Evolutionary conservation across 2,888 invertebrate genomes (phyloP).

Genomic region (Ennomos quercinarius): DNA sequence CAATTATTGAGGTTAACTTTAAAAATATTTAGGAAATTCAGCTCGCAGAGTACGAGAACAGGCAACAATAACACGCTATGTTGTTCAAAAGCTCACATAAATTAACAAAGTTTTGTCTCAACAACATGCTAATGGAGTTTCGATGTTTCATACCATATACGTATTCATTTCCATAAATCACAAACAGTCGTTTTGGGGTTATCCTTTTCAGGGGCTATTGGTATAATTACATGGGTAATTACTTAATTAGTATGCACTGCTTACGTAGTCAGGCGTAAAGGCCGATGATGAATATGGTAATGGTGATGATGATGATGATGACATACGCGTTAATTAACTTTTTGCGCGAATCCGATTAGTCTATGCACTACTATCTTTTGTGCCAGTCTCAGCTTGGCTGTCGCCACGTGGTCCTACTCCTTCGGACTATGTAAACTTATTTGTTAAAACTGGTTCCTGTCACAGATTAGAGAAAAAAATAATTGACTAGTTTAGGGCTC

Average conservation of each 20-base stretch:
- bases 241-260: not conserved
- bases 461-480: too few relatives aligned
- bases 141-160: conserved; percentile 31
- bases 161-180: conserved; percentile 25
- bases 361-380: too few relatives aligned
- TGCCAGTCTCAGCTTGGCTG: too few relatives aligned
- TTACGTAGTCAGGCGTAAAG: too few relatives aligned
- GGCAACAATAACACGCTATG: conserved; percentile 31
- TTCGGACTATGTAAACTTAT: too few relatives aligned
- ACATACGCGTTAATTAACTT: too few relatives aligned
- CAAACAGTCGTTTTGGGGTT: conserved; percentile 10
- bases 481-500: too few relatives aligned
- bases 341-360: too few relatives aligned
- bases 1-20: not conserved
- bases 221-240: conserved; percentile 3
- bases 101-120: conserved; percentile 40
- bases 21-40: conserved; percentile 8
- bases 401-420: too few relatives aligned
- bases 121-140: conserved; percentile 42
- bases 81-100: conserved; percentile 38
- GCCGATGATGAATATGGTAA: too few relatives aligned
- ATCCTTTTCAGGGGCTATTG: conserved; percentile 6
- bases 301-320: too few relatives aligned
- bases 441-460: too few relatives aligned
- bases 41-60: conserved; percentile 24